Evolutionary conservation across 2,797 vertebrate species (phyloP), one percentile per base, ranked within the genome.

Genomic region (Enteromius argenteus): DNA sequence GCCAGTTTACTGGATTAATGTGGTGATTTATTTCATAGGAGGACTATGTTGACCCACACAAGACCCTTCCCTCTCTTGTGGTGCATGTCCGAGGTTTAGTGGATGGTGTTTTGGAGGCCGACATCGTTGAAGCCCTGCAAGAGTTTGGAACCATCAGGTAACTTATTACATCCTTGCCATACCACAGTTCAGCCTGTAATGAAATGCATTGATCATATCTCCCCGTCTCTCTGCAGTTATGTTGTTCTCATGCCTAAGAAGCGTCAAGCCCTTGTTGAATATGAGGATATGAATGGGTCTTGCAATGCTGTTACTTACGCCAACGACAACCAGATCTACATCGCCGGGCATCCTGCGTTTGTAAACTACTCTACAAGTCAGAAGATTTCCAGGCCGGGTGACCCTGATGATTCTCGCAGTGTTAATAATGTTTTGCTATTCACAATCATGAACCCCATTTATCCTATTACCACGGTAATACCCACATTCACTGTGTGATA

Each of bases 171-270:
- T 23, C 46, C 8, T 1, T 60, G 14, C 35, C 21, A 0, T 2
- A 2, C 5, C 19, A 4, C 39, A 2, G 44, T 62, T 27, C n/a
- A 27, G 21, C 1, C 2, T 21, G 11, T 51, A 64, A 13, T 27
- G 19, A 53, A 68, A 39, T 19, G 4, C 30, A 5, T 5, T 46
- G 21, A 1, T 69, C 6, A 4, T 42, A 1, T 17, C 2, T 62
- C n/a, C 39, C 51, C 7, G 5, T 51, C 14, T 77, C 17, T n/a
- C 32, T 84, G 9, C 81, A 99, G 98, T 88, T 99, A 96, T 73
- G 97, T 99, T 84, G 98, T 99, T 84, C 96, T 99, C 93, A 99
- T 99, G 98, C 97, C 97, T 0, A 99, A 99, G 92, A 99, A 99
- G 89, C 93, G 98, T 0, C 98, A 99, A 84, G 98, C 98, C 0